Conservation (phyloP, 2,113 vertebrate genomes). For the Paramisgurnus dabryanus region DNA sequence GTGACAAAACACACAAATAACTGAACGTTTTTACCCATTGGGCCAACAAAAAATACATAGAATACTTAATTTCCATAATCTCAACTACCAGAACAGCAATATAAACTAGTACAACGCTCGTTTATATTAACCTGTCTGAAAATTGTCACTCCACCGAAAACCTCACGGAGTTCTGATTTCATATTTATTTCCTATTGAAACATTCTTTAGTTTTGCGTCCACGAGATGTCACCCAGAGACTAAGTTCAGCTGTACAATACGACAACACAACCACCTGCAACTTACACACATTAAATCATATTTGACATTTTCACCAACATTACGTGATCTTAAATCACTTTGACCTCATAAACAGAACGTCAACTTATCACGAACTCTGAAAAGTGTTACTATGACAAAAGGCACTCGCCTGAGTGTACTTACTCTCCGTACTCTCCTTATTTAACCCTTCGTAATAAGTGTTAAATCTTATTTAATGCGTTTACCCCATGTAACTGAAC, state of each 20-base stretch:
- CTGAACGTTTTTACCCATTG: background rate
- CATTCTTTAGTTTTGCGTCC: background rate
- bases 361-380: conserved; percentile 1
- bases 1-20: background rate
- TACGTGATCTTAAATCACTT: background rate
- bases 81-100: background rate
- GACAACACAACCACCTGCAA: conserved; percentile 1
- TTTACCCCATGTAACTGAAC: conserved; percentile 1
- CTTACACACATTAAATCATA: background rate
- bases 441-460: background rate
- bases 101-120: background rate
- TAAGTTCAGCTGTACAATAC: background rate
- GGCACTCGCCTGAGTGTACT: background rate
- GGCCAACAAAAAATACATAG: background rate
- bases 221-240: conserved; percentile 52
- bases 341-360: background rate
- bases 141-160: background rate
- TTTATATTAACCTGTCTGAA: background rate
- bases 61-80: background rate
- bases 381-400: background rate
- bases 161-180: background rate
- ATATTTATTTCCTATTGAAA: background rate
- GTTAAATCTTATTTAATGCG: background rate
- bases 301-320: background rate
- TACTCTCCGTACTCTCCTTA: background rate